Conservation (phyloP, 2,797 vertebrate genomes). For the Molossus molossus region DNA sequence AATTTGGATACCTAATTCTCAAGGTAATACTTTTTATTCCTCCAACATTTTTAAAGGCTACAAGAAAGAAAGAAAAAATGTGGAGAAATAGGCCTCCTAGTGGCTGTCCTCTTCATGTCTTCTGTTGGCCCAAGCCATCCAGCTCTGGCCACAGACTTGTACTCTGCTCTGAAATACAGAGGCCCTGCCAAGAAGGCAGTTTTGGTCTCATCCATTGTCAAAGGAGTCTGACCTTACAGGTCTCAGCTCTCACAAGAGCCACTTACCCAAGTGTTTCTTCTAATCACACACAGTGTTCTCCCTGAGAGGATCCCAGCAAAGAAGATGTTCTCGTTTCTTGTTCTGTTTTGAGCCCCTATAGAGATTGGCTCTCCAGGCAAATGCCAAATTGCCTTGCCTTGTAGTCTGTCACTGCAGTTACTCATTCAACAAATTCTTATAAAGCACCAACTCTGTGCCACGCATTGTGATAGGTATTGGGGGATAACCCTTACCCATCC, state of each 20-base stretch:
- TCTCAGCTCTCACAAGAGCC: background rate
- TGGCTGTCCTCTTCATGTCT: background rate
- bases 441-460: background rate
- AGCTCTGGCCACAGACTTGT: background rate
- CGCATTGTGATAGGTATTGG: background rate
- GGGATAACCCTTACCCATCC: too few relatives aligned
- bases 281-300: background rate
- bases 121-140: background rate
- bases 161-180: background rate
- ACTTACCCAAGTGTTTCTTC: background rate
- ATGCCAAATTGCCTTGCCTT: background rate
- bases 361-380: background rate
- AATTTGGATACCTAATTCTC: background rate
- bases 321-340: background rate
- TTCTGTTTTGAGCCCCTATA: background rate
- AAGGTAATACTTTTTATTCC: background rate
- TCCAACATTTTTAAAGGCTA: background rate
- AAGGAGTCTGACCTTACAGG: background rate
- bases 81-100: background rate
- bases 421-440: background rate
- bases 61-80: accelerated
- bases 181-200: background rate
- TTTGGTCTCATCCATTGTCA: background rate
- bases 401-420: background rate
- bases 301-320: background rate